These are phyloP conservation scores for Oreochromis tanganicae DNA, from an alignment of 2,113 vertebrate species.

Conservation along the genomic window DNA sequence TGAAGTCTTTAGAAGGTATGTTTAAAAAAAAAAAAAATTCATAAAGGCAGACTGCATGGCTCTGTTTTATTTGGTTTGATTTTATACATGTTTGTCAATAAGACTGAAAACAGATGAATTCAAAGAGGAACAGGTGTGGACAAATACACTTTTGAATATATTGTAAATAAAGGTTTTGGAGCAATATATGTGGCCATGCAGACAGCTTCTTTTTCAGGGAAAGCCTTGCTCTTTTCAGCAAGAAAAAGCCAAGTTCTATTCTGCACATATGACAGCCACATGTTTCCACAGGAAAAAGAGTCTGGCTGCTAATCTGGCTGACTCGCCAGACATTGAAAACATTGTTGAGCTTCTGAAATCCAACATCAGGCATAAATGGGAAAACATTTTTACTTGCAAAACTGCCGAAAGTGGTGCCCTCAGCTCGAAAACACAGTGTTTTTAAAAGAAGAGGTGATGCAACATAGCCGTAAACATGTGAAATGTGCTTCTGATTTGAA, in stretches of 20 bases:
- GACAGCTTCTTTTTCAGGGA: background rate
- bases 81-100: background rate
- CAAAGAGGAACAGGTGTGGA: accelerated
- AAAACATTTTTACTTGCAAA: background rate
- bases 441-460: background rate
- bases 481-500: background rate
- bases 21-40: accelerated
- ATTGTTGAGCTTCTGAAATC: background rate
- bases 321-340: background rate
- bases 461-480: background rate
- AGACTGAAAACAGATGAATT: background rate
- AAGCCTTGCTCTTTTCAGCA: background rate
- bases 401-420: background rate
- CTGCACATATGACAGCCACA: background rate
- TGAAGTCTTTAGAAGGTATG: background rate
- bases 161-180: background rate
- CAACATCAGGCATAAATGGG: background rate
- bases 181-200: background rate
- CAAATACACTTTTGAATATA: background rate
- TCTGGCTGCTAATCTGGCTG: background rate
- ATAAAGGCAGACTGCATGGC: background rate
- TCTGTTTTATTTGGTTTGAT: background rate
- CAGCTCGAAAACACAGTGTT: background rate
- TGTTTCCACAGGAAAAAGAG: background rate
- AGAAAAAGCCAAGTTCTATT: background rate